Base-by-base conservation (phyloP, 1,140 invertebrate genomes). In the Drosophila repletoides region DNA sequence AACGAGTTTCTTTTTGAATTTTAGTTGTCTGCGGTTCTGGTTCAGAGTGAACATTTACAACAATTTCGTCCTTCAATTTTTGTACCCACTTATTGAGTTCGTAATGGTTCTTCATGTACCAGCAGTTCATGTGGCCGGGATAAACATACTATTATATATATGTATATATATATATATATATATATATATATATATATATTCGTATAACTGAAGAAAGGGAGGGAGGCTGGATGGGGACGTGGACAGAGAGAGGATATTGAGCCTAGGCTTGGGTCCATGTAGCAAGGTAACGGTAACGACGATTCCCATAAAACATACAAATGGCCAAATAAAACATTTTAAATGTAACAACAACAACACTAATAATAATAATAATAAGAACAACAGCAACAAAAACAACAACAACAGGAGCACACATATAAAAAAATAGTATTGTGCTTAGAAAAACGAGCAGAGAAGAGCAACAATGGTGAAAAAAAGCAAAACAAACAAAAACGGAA, bases 301-400 rank as follows among this genome's bases (percentile, higher is more conserved):
- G 72, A 72, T 63, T 80, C 64, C 80, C 80, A 86, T 86, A 86
- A 86, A 86, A 86, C 80, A 86, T 87, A 86, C 81, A 86, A 86
- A 86, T 86, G 80, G 80, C 80, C 80, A 86, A 86, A 86, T 86
- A 86, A 86, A 86, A 86, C 80, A 86, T 86, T 86, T 86, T 80
- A 86, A 86, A 86, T 86, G 80, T 87, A 86, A 64, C 80, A 84
- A 80, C 79, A 84, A 77, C 75, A 86, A 63, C 45, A 66, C 28
- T 6, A 36, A 49, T 1, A 59, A 34, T 33, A 38, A 46, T 29
- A 60, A 58, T 46, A 59, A n/a, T n/a, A 43, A 68, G 36, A 75
- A 41, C 7, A 53, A 36, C 14, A 56, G 33, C 17, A 46, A 55
- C 46, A 48, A 17, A 6, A 53, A 48, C 17, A 45, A 29, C 9